Evolutionary conservation across 2,888 invertebrate species (phyloP), one percentile per base, ranked within the genome.

Genomic region (Diloba caeruleocephala): DNA sequence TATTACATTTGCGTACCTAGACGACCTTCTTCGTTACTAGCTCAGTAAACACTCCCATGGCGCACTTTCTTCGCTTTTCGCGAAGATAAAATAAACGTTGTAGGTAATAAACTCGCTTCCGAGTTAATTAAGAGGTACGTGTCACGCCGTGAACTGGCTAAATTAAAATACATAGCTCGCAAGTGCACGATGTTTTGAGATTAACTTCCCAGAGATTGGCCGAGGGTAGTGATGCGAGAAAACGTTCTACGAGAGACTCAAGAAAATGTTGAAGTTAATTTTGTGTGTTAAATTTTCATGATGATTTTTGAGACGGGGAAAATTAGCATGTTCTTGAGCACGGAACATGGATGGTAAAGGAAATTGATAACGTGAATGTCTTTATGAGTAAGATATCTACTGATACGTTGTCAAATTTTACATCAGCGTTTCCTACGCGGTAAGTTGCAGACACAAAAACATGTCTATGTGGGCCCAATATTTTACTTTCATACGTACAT

Each of bases 71-170:
- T 61, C 61, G 49, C 66, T 34, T 72, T 72, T 71, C 45, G 28
- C 45, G 32, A 44, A 64, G 66, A 73, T 72, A 75, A 76, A 76
- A 76, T 73, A 73, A 77, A 65, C 66, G 72, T 74, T 70, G 69
- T 65, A 54, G 59, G 61, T 71, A 78, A 78, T 80, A 78, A 80
- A 79, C 48, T 74, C 68, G 55, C 65, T 77, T 71, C 68, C 61
- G 55, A 80, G 74, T 80, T 80, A 80, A 80, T 80, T 80, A 80
- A 79, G 73, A 79, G 70, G 55, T 75, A 76, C 77, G 74, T 77
- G 71, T 73, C 71, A 57, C 55, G 50, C 62, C 48, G 67, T 51
- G 67, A 76, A 72, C 69, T 68, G 64, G 72, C 64, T 74, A 68
- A 78, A 78, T 78, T 78, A 78, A 78, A 78, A 78, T 78, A 77